Base-by-base conservation (phyloP, 2,888 invertebrate species). In the Pandemis corylana region DNA sequence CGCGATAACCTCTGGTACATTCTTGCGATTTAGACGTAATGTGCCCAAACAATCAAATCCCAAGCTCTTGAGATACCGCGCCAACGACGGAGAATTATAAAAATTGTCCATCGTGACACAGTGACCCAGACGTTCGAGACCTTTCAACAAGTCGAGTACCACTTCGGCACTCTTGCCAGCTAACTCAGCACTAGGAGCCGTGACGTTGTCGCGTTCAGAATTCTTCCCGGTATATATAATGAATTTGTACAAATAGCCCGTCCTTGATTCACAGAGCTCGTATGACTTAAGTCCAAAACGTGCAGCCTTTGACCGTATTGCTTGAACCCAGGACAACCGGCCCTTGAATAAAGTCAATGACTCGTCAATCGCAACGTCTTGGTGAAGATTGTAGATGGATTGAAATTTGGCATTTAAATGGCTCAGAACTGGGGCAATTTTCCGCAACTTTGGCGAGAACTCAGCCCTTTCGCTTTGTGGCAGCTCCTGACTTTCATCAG, bases 1-100 rank as follows among this genome's bases (percentile, higher is more conserved):
- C 42, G 70, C 70, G n/a, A 70, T 70, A 1, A 59, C 79, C 59
- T 44, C 36, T 10, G 82, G 82, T 44, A 81, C 77, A 69, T 80
- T 44, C 41, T 76, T 76, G 61, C 80, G 79, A 56, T 75, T 76
- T 42, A 53, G 7, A 61, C 78, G 78, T 72, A 81, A 71, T 36
- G 80, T 79, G 15, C 81, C 81, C 9, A 81, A 69, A 41, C 80
- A 79, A 75, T 81, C 81, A 44, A 79, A 78, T 2, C 80, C 77
- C 28, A 41, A 28, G 64, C 61, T 62, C 73, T 81, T 79, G 36
- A 81, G 78, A 63, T 77, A 77, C 49, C 80, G 76, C 68, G 80
- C 78, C 64, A 80, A 65, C 68, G 77, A 67, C 70, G 61, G 61
- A 36, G 6, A 62, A 77, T 78, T 79, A 68, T 76, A 81, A 75